phyloP scores from a whole-genome alignment of 2,797 vertebrate genomes.

The Brotula barbata region DNA sequence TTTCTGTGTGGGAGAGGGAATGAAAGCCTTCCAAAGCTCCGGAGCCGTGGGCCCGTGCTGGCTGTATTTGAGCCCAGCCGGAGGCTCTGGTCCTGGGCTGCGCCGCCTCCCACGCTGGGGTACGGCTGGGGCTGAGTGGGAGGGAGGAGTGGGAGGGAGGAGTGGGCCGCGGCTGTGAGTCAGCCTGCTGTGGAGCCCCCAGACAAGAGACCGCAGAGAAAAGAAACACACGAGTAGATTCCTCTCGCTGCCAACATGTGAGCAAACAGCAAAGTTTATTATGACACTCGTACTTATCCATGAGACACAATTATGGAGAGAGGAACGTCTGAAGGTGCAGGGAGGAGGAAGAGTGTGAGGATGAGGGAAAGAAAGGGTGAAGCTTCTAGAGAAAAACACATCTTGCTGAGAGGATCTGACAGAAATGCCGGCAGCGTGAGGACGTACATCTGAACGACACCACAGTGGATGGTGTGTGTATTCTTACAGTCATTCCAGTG shows the following conservation, averaged over 20 bases:
- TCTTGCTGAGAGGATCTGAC: not conserved
- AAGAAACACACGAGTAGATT: constrained; percentile 32
- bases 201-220: constrained; percentile 54
- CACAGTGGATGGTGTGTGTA: too few relatives aligned
- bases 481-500: too few relatives aligned
- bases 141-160: constrained; percentile 56
- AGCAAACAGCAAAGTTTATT: constrained; percentile 40
- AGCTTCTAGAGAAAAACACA: not conserved
- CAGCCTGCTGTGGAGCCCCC: constrained; percentile 64
- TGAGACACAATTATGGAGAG: constrained; percentile 5
- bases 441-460: not conserved
- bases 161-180: constrained; percentile 70
- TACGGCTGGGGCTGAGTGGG: constrained; percentile 64
- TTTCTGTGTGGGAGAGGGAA: constrained; percentile 70
- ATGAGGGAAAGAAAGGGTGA: constrained; percentile 5
- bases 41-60: constrained; percentile 63
- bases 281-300: constrained; percentile 3
- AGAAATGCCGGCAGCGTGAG: not conserved
- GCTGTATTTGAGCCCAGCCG: constrained; percentile 60
- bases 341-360: constrained; percentile 4
- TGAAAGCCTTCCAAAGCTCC: constrained; percentile 67
- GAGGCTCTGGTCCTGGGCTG: constrained; percentile 73
- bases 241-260: constrained; percentile 32
- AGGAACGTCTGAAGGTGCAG: constrained; percentile 17
- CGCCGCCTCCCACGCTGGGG: constrained; percentile 74